Percentiles rank a stretch among this genome's conserved stretches.
phyloP scores from a whole-genome alignment of 2,797 vertebrate genomes.

The Pangasius krempfi region DNA sequence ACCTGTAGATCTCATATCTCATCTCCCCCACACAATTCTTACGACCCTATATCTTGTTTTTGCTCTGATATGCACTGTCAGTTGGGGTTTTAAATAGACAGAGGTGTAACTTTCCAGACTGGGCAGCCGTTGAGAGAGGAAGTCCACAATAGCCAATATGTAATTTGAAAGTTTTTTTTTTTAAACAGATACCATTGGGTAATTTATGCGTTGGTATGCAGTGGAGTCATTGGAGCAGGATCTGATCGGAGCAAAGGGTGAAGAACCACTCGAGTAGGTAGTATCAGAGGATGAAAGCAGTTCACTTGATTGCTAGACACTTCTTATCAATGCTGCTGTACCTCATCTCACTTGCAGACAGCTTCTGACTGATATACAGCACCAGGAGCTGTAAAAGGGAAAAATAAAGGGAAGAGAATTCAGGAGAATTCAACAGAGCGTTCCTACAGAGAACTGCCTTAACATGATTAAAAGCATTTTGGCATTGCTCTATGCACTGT shows the following conservation, averaged over 20 bases:
- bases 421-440: background rate
- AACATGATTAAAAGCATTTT: background rate
- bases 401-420: background rate
- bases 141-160: background rate
- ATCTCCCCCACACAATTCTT: background rate
- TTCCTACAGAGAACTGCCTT: background rate
- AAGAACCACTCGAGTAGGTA: background rate
- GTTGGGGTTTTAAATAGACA: background rate
- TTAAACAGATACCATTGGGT: background rate
- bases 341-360: background rate
- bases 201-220: background rate
- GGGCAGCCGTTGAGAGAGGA: background rate
- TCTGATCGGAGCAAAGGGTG: background rate
- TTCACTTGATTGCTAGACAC: background rate
- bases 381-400: background rate
- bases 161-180: background rate
- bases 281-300: background rate
- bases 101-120: background rate
- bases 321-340: background rate
- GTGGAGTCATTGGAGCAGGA: background rate
- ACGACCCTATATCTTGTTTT: background rate
- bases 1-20: background rate
- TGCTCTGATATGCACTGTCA: background rate
- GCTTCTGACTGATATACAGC: background rate
- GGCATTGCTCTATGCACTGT: background rate